Evolutionary conservation across 2,888 invertebrate genomes (phyloP).

Genomic region (Eretmocerus hayati): DNA sequence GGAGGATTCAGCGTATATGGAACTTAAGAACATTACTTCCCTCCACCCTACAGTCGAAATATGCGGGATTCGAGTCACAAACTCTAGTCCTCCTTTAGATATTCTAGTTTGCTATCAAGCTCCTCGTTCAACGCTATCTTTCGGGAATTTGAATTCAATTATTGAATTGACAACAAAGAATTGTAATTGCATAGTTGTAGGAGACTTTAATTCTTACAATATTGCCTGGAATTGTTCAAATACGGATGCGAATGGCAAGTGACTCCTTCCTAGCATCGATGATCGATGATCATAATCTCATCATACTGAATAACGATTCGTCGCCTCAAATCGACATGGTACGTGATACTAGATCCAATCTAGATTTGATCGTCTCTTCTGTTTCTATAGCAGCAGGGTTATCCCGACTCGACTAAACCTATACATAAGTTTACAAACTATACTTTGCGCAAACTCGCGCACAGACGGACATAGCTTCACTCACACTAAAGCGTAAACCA

Average conservation of each 20-base stretch:
- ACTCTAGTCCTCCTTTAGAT: neutral
- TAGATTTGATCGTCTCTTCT: slow-evolving; percentile 8
- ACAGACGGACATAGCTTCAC: too few relatives aligned
- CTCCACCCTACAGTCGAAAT: neutral
- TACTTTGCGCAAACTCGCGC: too few relatives aligned
- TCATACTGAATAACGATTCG: slow-evolving; percentile 9
- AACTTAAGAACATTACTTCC: neutral
- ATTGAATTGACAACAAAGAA: neutral
- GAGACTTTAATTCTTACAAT: slow-evolving; percentile 16
- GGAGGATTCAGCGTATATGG: neutral
- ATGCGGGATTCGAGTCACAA: neutral
- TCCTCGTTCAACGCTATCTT: neutral
- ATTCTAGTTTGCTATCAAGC: slow-evolving; percentile 3
- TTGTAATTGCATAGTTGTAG: slow-evolving; percentile 1
- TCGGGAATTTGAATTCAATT: neutral
- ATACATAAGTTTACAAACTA: too few relatives aligned
- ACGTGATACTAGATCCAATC: slow-evolving; percentile 10
- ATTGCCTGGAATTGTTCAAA: slow-evolving; percentile 7
- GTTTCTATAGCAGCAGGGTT: neutral
- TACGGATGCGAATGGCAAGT: slow-evolving; percentile 5
- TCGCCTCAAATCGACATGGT: too few relatives aligned
- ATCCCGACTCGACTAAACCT: too few relatives aligned
- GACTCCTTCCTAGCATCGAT: slow-evolving; percentile 1
- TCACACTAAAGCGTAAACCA: too few relatives aligned
- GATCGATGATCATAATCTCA: neutral